Percentiles rank a stretch among this genome's conserved stretches.
Conservation (phyloP, 1,140 invertebrate species). For the Gryllus bimaculatus region DNA sequence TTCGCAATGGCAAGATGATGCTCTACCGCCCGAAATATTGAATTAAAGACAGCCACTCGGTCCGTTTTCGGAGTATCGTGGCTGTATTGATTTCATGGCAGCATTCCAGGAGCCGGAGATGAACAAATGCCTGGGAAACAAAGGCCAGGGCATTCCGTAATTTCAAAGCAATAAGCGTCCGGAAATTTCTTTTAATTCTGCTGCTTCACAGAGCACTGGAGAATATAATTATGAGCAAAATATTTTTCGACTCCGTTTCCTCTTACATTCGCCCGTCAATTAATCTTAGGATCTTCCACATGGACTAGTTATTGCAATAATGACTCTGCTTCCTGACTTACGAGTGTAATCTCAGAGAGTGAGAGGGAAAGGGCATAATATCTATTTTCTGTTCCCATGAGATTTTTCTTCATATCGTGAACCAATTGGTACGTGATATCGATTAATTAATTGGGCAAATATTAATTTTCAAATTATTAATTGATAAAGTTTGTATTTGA, state of each 20-base stretch:
- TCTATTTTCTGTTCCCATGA: too few relatives aligned
- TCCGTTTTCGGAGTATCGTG: not conserved
- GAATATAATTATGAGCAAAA: not conserved
- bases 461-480: too few relatives aligned
- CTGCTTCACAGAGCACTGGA: not conserved
- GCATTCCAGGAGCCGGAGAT: not conserved
- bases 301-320: too few relatives aligned
- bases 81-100: not conserved
- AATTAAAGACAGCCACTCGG: not conserved
- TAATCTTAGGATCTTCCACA: not conserved
- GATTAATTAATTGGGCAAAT: too few relatives aligned
- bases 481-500: too few relatives aligned
- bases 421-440: too few relatives aligned
- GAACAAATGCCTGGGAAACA: too few relatives aligned
- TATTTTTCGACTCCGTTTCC: not conserved
- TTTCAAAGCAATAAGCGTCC: not conserved
- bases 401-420: too few relatives aligned
- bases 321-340: too few relatives aligned
- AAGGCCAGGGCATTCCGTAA: too few relatives aligned
- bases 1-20: not conserved
- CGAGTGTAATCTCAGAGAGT: too few relatives aligned
- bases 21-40: not conserved
- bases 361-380: too few relatives aligned
- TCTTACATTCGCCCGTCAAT: not conserved
- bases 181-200: not conserved